Base-by-base conservation (phyloP, 2,113 vertebrate species). In the Amphilophus citrinellus region DNA sequence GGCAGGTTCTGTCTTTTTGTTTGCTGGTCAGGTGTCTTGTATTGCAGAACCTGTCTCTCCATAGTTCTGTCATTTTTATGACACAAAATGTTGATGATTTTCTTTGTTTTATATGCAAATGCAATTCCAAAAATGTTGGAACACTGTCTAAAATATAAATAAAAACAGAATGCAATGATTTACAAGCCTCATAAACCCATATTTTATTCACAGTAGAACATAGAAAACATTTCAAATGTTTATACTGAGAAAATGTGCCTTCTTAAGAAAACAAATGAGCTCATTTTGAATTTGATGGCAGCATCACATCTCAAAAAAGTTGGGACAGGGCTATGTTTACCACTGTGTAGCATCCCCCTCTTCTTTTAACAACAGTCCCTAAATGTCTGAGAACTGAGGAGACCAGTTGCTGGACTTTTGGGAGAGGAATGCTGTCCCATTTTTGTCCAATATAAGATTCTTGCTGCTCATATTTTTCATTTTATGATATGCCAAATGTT, bases 11-110 rank as follows among this genome's bases (percentile, higher is more conserved):
- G 35, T 61, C 80, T 27, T 89, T 85, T 73, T 32, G 56, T 79
- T 71, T 88, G 76, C 84, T 73, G 44, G 58, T 91, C 82, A 83
- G 58, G 75, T 90, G 82, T 88, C 15, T 82, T 80, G 82, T 89
- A 65, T 87, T 82, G 50, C 61, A 57, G 14, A 75, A 79, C 32
- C 57, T 80, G 60, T 82, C 84, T 62, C 50, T 82, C 80, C 80
- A 76, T 84, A 73, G 81, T 90, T 88, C 39, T 15, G 44, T 66
- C 10, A 87, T 80, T 79, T 76, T 87, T 86, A 87, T 39, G 58
- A 57, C 65, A 50, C 39, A 61, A 39, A 60, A 61, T 73, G 3
- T 77, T 65, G 84, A 84, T 71, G 85, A 84, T 87, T 84, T 39
- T 22, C 2, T 18, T 71, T 37, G 60, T 76, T n/a, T 57, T 57